Base-by-base conservation (phyloP, 2,888 invertebrate genomes). In the Tipula helvola region DNA sequence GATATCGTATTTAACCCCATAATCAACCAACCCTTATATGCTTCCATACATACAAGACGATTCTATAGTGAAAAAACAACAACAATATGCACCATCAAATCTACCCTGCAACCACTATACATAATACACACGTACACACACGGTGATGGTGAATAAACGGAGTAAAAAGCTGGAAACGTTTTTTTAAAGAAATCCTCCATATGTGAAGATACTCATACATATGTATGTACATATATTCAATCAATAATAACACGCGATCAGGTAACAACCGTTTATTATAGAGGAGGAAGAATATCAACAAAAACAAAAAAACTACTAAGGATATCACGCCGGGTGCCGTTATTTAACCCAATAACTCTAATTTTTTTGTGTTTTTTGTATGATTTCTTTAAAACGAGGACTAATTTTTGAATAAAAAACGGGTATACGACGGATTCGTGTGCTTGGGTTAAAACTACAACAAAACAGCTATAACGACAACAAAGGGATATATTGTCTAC, bases 231-330 rank as follows among this genome's bases (percentile, higher is more conserved):
- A 52, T 42, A 42, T 52, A 42, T 52, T 28, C 84, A 84, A 84
- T 84, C 84, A 84, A 84, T 84, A 84, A 84, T 84, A 84, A 84
- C 84, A 84, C 84, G 84, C 84, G 84, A 84, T 84, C 84, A 84
- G 84, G 84, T 84, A 84, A 84, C 84, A 84, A 84, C 36, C 28
- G 71, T 71, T 71, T 71, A 71, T 71, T 71, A 71, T 71, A 52
- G 3, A 52, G 28, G 28, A 71, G 71, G 71, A 71, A 71, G 71
- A 71, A 71, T 71, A 71, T 57, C 16, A 18, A 52, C 7, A 18
- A 16, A 57, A 10, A 44, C 44, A 10, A 44, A 10, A 7, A 83
- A 83, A 39, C 39, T 39, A 39, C 39, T 39, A 83, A 84, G 84
- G 84, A 84, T 39, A 84, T 84, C 84, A 39, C 84, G 84, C 84